A percentile compares a stretch with the other conserved stretches of the same genome.
Conservation (phyloP, 2,888 invertebrate genomes). For the Crossocerus cetratus region DNA sequence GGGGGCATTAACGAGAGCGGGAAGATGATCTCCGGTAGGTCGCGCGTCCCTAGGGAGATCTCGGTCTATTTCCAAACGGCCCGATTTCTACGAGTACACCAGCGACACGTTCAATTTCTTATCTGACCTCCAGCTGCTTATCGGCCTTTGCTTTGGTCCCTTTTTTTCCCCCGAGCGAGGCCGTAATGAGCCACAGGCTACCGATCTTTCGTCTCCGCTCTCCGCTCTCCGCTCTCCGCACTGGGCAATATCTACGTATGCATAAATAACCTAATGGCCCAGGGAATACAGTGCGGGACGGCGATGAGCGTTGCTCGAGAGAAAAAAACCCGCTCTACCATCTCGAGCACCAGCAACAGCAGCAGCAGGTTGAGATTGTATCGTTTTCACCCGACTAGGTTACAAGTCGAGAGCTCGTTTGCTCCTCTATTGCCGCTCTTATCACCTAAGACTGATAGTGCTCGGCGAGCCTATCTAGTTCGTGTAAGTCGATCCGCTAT, state of each 20-base stretch:
- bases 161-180: constrained; percentile 19
- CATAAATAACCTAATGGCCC: constrained; percentile 38
- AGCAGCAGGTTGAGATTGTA: background rate
- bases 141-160: constrained; percentile 44
- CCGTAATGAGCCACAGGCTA: constrained; percentile 27
- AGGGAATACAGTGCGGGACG: constrained; percentile 17
- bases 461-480: background rate
- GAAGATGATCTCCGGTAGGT: background rate
- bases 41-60: background rate
- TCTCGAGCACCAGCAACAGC: no score
- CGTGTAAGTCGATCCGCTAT: no score
- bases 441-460: background rate
- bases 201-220: constrained; percentile 19
- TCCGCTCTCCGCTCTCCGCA: background rate
- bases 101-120: constrained; percentile 36
- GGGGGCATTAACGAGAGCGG: constrained; percentile 24
- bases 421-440: background rate
- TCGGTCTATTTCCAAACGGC: constrained; percentile 7
- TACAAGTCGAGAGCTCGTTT: background rate
- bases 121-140: constrained; percentile 50
- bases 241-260: constrained; percentile 24
- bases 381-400: constrained; percentile 12
- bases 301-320: background rate
- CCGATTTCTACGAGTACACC: constrained; percentile 29
- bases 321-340: constrained; percentile 7